Conservation (phyloP, 2,797 vertebrate species). For the Sebastes flavidus region DNA sequence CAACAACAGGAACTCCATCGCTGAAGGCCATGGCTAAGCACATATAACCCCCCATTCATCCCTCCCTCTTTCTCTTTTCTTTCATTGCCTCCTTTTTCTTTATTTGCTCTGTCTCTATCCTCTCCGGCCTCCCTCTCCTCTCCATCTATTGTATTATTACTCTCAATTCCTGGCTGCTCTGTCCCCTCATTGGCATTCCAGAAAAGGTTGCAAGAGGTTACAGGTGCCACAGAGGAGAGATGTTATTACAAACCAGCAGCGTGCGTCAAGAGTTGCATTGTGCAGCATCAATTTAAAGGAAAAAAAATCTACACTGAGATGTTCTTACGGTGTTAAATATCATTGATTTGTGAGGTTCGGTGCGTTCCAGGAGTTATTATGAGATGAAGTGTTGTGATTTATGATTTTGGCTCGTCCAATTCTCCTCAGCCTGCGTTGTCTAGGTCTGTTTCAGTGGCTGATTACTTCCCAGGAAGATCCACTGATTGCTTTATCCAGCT, state of each 20-base stretch:
- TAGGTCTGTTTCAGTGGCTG: too few relatives aligned
- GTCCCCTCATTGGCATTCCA: conserved; percentile 14
- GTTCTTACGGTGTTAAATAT: background rate
- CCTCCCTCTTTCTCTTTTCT: conserved; percentile 15
- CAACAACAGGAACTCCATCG: conserved; percentile 78
- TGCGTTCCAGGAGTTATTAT: conserved; percentile 1
- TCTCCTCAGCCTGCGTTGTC: background rate
- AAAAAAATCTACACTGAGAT: background rate
- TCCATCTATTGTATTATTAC: conserved; percentile 49
- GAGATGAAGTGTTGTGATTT: background rate
- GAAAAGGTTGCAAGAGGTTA: conserved; percentile 43
- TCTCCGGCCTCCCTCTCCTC: background rate
- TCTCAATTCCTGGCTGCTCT: background rate
- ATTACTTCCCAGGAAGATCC: too few relatives aligned
- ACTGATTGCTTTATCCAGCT: too few relatives aligned
- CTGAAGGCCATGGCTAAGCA: conserved; percentile 65
- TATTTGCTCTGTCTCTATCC: conserved; percentile 42
- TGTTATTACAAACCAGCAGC: background rate
- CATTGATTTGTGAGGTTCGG: background rate
- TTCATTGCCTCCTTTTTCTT: conserved; percentile 57
- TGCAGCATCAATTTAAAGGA: background rate
- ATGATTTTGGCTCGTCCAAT: background rate
- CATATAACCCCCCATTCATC: conserved; percentile 4
- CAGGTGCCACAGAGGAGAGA: conserved; percentile 51
- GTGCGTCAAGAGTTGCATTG: background rate